Evolutionary conservation across 2,888 invertebrate genomes (phyloP).

Genomic region (Carabus problematicus): DNA sequence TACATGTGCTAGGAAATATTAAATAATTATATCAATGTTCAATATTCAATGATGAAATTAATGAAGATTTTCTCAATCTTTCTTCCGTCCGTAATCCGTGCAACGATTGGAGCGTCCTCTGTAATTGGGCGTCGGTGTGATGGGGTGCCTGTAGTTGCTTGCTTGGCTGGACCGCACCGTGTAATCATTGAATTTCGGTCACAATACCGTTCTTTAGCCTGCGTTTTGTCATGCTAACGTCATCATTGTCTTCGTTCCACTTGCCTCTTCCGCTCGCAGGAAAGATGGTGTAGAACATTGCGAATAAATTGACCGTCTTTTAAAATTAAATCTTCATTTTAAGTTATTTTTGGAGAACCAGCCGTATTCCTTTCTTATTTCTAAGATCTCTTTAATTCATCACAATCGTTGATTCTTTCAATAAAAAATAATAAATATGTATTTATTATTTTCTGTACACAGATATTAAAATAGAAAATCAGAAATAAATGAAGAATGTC

Average conservation of each 20-base stretch:
- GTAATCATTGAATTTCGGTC: slow-evolving; percentile 52
- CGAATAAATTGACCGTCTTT: not conserved
- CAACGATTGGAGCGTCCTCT: not conserved
- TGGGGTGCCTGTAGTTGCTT: slow-evolving; percentile 45
- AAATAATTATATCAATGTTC: too few relatives aligned
- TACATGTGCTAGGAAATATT: too few relatives aligned
- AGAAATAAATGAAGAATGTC: too few relatives aligned
- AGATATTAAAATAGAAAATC: too few relatives aligned
- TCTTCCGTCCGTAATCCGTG: slow-evolving; percentile 1
- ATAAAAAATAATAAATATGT: too few relatives aligned
- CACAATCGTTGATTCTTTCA: too few relatives aligned
- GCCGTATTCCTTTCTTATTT: too few relatives aligned
- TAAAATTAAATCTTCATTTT: too few relatives aligned
- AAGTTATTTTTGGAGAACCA: too few relatives aligned
- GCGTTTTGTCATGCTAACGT: slow-evolving; percentile 22
- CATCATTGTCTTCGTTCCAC: slow-evolving; percentile 16
- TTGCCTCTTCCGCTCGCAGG: not conserved
- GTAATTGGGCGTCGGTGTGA: not conserved
- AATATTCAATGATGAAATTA: not conserved
- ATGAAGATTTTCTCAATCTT: not conserved
- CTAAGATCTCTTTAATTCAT: too few relatives aligned
- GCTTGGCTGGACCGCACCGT: slow-evolving; percentile 50
- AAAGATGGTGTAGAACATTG: not conserved
- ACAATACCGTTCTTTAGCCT: slow-evolving; percentile 55
- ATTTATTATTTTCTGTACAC: too few relatives aligned